Evolutionary conservation across 2,113 vertebrate genomes (phyloP).

Genomic region (Capra hircus): DNA sequence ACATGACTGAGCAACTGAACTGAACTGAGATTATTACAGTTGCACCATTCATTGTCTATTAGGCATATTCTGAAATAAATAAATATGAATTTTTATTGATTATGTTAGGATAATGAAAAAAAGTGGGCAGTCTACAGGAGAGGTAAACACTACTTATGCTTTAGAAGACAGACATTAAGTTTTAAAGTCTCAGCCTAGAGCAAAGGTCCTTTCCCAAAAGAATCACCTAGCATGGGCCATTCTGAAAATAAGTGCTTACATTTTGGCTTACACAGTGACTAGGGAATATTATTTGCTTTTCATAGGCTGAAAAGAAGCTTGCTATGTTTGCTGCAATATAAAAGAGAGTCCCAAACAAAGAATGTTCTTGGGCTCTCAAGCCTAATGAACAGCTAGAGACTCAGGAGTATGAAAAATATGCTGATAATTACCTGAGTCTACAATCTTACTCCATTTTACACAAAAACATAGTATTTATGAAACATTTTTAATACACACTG

Average conservation of each 20-base stretch:
- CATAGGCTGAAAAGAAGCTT: background rate
- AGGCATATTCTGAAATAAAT: background rate
- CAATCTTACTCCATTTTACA: background rate
- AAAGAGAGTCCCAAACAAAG: background rate
- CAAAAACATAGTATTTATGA: background rate
- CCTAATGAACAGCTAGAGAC: background rate
- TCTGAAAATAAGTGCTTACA: background rate
- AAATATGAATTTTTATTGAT: background rate
- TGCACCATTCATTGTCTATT: background rate
- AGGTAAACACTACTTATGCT: background rate
- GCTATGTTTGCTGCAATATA: background rate
- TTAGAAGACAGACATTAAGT: background rate
- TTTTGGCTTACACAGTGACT: background rate
- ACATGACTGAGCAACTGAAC: too few species aligned
- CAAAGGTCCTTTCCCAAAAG: background rate
- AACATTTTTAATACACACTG: background rate
- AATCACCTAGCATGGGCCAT: background rate
- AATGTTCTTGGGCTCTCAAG: background rate
- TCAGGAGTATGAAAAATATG: background rate
- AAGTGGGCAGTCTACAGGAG: background rate
- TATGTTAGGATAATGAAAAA: background rate
- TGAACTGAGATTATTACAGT: background rate
- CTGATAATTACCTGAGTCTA: constrained; percentile 12
- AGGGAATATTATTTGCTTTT: background rate
- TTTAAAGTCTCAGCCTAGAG: background rate